Base-by-base conservation (phyloP, 2,888 invertebrate species). In the Caenorhabditis drosophilae region DNA sequence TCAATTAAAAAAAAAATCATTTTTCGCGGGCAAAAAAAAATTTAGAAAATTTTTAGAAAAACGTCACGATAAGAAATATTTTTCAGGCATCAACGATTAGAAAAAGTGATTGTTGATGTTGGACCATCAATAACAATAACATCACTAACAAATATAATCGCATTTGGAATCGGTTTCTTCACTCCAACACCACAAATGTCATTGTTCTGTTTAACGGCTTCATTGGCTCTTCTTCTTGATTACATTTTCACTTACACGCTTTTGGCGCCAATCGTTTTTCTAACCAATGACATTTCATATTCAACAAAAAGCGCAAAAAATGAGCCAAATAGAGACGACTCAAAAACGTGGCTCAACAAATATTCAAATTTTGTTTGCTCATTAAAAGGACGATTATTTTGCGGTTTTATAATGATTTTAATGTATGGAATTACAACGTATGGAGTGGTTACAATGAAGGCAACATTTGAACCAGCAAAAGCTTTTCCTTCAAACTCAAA, bases 141-240 rank as follows among this genome's bases (percentile, higher is more conserved):
- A 12, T 80, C 81, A 0, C 40, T 78, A 23, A 82, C 82, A 11
- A 83, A 83, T 50, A 78, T 77, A n/a, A 71, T 82, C 47, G 81
- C 82, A 0, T 83, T 82, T 50, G 80, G 76, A 16, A 76, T 82
- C 46, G 82, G 82, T 25, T 79, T 70, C 57, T 67, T 75, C 52
- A 81, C 81, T 4, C 81, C 81, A 7, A 79, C 82, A 1, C 81
- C 82, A 12, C 80, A 81, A 72, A 81, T 81, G 81, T 72, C 74
- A 6, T 48, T 78, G 7, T 81, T 81, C 72, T 81, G 81, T 54
- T 64, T 82, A 20, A 74, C 79, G 20, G 82, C 82, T 4, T 79
- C 80, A 1, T 44, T 81, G 20, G 79, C 82, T 18, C 63, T 81
- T n/a, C 62, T 81, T 40, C 61, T 81, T 62, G 82, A 81, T 58